Conservation (phyloP, 2,797 vertebrate genomes). For the Danio kyathit region DNA sequence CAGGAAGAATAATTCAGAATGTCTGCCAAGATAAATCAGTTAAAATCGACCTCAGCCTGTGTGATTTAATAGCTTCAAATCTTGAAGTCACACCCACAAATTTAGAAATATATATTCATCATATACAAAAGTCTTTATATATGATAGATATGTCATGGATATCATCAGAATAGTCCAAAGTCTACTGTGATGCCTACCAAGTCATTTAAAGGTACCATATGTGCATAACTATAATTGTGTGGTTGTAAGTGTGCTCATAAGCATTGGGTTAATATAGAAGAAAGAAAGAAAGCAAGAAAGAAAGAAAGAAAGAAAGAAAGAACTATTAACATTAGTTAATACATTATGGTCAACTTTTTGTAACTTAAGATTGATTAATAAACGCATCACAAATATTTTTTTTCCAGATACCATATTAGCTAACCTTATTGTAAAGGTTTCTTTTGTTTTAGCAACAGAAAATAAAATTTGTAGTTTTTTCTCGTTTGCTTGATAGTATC, state of each 20-base stretch:
- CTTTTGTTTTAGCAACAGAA: not conserved
- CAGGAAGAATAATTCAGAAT: constrained; percentile 32
- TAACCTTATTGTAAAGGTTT: too few relatives aligned
- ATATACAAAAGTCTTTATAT: constrained; percentile 1
- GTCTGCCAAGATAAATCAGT: constrained; percentile 36
- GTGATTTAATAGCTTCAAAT: constrained; percentile 20
- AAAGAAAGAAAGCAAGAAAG: not conserved
- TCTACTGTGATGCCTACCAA: constrained; percentile 12
- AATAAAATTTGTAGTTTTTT: not conserved
- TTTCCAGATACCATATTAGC: too few relatives aligned
- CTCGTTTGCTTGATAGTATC: not conserved
- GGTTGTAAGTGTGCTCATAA: not conserved
- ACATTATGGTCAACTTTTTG: too few relatives aligned
- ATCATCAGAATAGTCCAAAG: constrained; percentile 18
- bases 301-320: not conserved
- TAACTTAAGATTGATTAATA: too few relatives aligned
- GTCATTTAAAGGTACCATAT: not conserved
- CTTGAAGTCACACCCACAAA: constrained; percentile 4
- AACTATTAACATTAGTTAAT: constrained; percentile 5
- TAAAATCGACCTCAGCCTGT: constrained; percentile 2
- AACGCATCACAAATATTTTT: too few relatives aligned
- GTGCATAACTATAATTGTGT: not conserved
- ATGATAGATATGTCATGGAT: not conserved
- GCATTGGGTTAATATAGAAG: too few relatives aligned
- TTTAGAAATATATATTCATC: not conserved